Percentiles rank a stretch among this genome's conserved stretches.
phyloP scores from a whole-genome alignment of 2,888 invertebrate genomes.

The Automeris io region DNA sequence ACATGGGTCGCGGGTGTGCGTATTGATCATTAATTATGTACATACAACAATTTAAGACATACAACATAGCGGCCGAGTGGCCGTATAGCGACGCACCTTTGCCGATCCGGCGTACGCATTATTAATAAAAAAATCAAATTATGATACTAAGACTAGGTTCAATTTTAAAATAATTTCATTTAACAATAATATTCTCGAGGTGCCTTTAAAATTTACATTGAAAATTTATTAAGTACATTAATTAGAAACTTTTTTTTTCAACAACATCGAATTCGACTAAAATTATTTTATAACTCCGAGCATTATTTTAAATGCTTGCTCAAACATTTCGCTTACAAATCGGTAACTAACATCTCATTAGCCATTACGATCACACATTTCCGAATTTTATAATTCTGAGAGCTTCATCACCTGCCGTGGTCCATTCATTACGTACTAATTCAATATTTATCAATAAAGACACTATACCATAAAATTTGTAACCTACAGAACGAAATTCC shows the following conservation, averaged over 20 bases:
- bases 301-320: constrained; percentile 73
- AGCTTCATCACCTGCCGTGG: constrained; percentile 64
- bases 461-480: constrained; percentile 75
- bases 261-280: constrained; percentile 76
- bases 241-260: constrained; percentile 70
- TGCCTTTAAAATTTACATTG: constrained; percentile 73
- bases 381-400: constrained; percentile 67
- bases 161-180: constrained; percentile 60
- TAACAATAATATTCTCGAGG: constrained; percentile 61
- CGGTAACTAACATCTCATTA: constrained; percentile 62
- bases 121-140: constrained; percentile 51
- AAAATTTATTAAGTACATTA: constrained; percentile 73
- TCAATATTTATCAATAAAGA: constrained; percentile 49
- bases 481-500: constrained; percentile 73
- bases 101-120: constrained; percentile 40
- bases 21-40: constrained; percentile 37
- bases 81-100: constrained; percentile 18
- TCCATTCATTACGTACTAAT: constrained; percentile 66
- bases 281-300: constrained; percentile 62
- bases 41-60: constrained; percentile 27
- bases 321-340: constrained; percentile 64
- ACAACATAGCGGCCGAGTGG: constrained; percentile 9
- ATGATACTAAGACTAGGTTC: constrained; percentile 73
- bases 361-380: constrained; percentile 50
- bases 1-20: constrained; percentile 49